Base-by-base conservation (phyloP, 2,797 vertebrate genomes). In the Lophura swinhoii region DNA sequence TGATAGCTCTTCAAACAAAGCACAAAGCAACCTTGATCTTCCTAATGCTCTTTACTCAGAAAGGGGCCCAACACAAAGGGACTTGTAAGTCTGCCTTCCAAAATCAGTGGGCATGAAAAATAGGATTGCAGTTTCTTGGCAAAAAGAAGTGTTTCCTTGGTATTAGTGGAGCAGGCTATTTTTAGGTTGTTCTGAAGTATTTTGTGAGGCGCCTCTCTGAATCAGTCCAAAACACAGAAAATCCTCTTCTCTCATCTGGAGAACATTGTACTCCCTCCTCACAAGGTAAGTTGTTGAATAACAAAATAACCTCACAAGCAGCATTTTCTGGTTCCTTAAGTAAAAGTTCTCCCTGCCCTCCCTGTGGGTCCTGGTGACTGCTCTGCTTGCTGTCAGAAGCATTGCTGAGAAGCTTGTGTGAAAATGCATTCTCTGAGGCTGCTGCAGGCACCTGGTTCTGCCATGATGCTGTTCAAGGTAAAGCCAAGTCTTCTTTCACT, bases 171-270 rank as follows among this genome's bases (percentile, higher is more conserved):
- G 39, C 51, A 85, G 91, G 87, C 76, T 97, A 96, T 95, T 96
- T 97, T 97, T 96, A 96, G 94, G 87, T 88, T 89, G 87, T 84
- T 90, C 78, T 91, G 55, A 95, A 74, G 71, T 69, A 90, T 96
- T 96, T 94, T 94, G 87, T 63, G 44, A 93, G 79, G 31, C 90
- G 93, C 59, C 73, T 90, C 93, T 95, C 62, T 95, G 81, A 95
- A 89, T 89, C 93, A 91, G 84, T 82, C 94, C 87, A 94, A 87
- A 89, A 71, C 43, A 71, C 68, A 93, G 35, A 72, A 82, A 95
- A 26, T 85, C 51, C 43, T 93, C 67, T 91, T 91, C 82, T 70
- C 46, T 93, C 62, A 88, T 92, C 46, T 62, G 88, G 75, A 91
- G 84, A 85, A 69, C 56, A 56, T 23, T 8, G 0, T 59, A 46